A percentile compares a stretch with the other conserved stretches of the same genome.
Conservation (phyloP, 2,797 vertebrate genomes). For the Peromyscus attwateri region DNA sequence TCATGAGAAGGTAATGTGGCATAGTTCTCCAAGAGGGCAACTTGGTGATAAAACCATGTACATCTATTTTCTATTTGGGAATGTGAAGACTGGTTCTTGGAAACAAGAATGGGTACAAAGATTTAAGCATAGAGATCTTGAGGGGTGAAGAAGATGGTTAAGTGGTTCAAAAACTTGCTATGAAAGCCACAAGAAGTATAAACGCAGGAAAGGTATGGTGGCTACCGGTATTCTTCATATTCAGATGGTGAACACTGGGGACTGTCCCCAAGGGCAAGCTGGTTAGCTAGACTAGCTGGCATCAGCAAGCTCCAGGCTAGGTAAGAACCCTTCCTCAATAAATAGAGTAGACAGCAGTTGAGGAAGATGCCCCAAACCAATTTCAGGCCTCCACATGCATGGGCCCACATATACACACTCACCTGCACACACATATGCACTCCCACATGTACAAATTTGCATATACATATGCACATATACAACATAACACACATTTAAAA, state of each 20-base stretch:
- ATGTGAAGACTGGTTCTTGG: background rate
- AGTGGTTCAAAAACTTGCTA: background rate
- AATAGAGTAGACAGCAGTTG: background rate
- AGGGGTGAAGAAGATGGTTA: background rate
- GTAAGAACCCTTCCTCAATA: background rate
- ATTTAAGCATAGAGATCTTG: background rate
- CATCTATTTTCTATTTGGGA: conserved; percentile 28
- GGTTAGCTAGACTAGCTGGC: background rate
- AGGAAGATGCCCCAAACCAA: background rate
- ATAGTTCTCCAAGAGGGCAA: conserved; percentile 1
- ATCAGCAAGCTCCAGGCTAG: background rate
- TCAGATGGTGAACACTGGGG: background rate
- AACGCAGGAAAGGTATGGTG: background rate
- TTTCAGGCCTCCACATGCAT: background rate
- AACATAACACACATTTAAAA: background rate
- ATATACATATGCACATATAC: background rate
- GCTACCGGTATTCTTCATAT: too few relatives aligned
- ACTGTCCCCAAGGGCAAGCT: too few relatives aligned
- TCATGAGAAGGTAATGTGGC: background rate
- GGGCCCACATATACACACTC: background rate
- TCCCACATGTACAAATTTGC: background rate
- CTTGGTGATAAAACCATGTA: background rate
- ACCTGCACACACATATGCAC: background rate
- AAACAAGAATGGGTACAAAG: background rate
- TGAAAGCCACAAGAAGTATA: background rate